Evolutionary conservation across 2,888 invertebrate species (phyloP), one percentile per base, ranked within the genome.

Genomic region (Chorisops tibialis): DNA sequence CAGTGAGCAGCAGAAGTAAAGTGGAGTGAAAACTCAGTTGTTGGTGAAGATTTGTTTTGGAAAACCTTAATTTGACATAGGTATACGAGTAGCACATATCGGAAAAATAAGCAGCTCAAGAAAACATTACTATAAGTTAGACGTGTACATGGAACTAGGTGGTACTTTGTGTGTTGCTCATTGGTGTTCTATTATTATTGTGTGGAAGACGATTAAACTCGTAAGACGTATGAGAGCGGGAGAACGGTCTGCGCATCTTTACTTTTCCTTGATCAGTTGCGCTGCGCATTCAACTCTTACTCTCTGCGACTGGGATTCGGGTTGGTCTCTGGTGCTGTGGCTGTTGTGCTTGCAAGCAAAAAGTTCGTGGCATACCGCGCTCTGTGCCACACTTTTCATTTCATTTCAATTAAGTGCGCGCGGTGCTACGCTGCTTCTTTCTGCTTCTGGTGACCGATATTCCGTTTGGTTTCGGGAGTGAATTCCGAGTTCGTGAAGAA

Each of bases 351-450:
- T 16, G 43, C 56, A 41, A 30, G 12, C 35, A 24, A 24, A 7
- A 30, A 22, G 43, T 24, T 56, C 43, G 56, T 56, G 56, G 43
- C 56, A 43, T 56, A 56, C 56, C 45, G 35, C 56, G 56, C 39
- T 56, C 56, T 56, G 56, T 56, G 56, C 43, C 56, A 56, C 43
- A 56, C 56, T 56, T 56, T 56, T 56, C 30, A 56, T 56, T 56
- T 56, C 56, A 56, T 56, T 56, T 43, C 41, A 54, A 43, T 56
- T 56, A 56, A 43, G 56, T 56, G 56, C 56, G 56, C 56, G 41
- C 39, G 11, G 52, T 56, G 45, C 54, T 43, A 54, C 41, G 22
- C 54, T 16, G 43, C 24, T 43, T 50, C 35, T 16, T 30, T 50
- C 16, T 30, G 37, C 52, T 39, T 35, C 21, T 6, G 21, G 43